These are phyloP conservation scores for Leptopilina clavipes DNA, from an alignment of 1,140 invertebrate genomes.

Conservation along the genomic window DNA sequence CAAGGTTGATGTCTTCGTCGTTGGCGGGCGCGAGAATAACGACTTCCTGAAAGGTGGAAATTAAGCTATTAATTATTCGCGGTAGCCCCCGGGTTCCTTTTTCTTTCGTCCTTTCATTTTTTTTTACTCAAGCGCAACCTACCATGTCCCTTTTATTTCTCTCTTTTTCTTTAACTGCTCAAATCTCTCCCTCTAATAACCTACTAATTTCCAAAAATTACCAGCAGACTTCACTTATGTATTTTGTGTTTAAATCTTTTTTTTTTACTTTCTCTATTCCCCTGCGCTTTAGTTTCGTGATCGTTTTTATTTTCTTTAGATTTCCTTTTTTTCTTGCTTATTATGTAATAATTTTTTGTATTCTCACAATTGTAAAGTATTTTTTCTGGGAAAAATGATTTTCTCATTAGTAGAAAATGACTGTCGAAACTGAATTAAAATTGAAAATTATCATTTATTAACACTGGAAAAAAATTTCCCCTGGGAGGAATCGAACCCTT, in stretches of 20 bases:
- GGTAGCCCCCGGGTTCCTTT: slow-evolving; percentile 44
- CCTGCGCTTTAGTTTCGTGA: no score
- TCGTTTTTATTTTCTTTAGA: no score
- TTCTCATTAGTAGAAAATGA: no score
- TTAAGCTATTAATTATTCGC: slow-evolving; percentile 70
- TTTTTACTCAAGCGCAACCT: not conserved
- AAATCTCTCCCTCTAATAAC: not conserved
- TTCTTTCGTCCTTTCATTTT: not conserved
- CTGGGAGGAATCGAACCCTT: no score
- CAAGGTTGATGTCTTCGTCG: slow-evolving; percentile 50
- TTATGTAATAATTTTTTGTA: no score
- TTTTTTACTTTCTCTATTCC: not conserved
- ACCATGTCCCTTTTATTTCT: slow-evolving; percentile 6
- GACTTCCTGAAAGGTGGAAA: slow-evolving; percentile 70
- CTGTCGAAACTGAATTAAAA: no score
- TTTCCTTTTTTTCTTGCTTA: no score
- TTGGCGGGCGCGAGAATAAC: slow-evolving; percentile 58
- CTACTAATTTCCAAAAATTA: slow-evolving; percentile 13
- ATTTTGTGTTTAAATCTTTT: not conserved
- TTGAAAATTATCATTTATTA: no score
- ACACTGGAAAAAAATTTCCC: no score
- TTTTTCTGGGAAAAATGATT: no score
- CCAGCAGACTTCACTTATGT: not conserved
- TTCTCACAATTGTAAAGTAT: no score
- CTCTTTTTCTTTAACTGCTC: not conserved